These are phyloP conservation scores for Pseudomyrmex gracilis DNA, from an alignment of 1,140 invertebrate species.

Conservation along the genomic window DNA sequence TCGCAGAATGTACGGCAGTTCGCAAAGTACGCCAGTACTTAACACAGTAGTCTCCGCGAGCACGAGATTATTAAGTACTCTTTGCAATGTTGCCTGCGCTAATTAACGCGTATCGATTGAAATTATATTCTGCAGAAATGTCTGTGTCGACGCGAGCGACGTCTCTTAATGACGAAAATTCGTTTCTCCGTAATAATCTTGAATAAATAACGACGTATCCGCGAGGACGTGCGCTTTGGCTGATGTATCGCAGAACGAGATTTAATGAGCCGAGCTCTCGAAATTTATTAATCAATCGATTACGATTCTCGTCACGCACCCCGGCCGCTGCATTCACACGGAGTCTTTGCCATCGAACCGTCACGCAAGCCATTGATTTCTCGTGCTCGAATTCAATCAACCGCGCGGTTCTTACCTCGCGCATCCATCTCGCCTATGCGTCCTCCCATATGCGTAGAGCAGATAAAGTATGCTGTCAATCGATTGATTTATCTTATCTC, in stretches of 20 bases:
- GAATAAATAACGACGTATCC: slow-evolving; percentile 16
- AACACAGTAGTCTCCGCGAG: not conserved
- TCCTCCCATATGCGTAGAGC: not conserved
- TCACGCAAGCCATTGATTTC: slow-evolving; percentile 16
- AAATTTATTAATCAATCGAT: slow-evolving; percentile 42
- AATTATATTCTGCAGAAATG: slow-evolving; percentile 2
- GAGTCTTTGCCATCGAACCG: not conserved
- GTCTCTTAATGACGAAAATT: no score
- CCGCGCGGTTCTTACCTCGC: slow-evolving; percentile 24
- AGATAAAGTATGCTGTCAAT: slow-evolving; percentile 39
- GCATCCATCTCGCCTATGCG: not conserved
- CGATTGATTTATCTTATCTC: slow-evolving; percentile 37
- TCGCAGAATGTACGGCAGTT: slow-evolving; percentile 23
- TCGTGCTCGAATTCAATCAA: slow-evolving; percentile 41
- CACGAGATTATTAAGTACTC: slow-evolving; percentile 16
- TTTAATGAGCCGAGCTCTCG: not conserved
- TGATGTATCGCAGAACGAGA: no score
- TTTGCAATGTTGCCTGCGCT: slow-evolving; percentile 7
- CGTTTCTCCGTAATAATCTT: not conserved
- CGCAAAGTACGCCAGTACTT: slow-evolving; percentile 15
- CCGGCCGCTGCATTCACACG: slow-evolving; percentile 5
- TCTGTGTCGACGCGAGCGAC: not conserved
- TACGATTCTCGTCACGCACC: slow-evolving; percentile 19
- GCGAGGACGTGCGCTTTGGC: not conserved
- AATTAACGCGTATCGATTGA: slow-evolving; percentile 28